Evolutionary conservation across 30 jellyfish, hydroid and myxozoan species (phyloP).

Genomic region (Phacellophora camtschatica): DNA sequence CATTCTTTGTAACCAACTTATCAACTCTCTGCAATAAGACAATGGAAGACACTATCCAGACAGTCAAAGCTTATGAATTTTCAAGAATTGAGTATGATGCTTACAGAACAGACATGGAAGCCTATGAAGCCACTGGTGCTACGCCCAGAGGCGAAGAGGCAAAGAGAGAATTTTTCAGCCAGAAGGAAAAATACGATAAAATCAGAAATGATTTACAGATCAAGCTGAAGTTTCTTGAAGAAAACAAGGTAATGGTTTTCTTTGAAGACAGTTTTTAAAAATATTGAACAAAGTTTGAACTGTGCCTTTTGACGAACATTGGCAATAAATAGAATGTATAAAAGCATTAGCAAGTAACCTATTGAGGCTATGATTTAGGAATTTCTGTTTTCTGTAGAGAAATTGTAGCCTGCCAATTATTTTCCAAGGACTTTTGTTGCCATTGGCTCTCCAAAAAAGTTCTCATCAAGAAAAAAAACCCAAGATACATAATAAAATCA

Average conservation of each 20-base stretch:
- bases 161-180: conserved; percentile 67
- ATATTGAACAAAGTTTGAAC: too few relatives aligned
- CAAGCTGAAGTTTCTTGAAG: conserved; percentile 92
- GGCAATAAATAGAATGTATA: too few relatives aligned
- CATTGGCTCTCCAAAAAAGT: too few relatives aligned
- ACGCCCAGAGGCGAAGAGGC: conserved; percentile 95
- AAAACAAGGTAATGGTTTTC: conserved; percentile 97
- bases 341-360: too few relatives aligned
- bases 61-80: conserved; percentile 84
- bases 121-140: conserved; percentile 80
- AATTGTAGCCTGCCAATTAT: too few relatives aligned
- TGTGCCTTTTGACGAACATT: too few relatives aligned
- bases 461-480: too few relatives aligned
- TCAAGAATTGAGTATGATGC: conserved; percentile 96
- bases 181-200: conserved; percentile 83
- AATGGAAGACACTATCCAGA: conserved; percentile 92
- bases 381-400: too few relatives aligned
- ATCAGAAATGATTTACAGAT: conserved; percentile 84
- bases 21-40: conserved; percentile 95
- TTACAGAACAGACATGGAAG: conserved; percentile 93
- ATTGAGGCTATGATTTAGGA: too few relatives aligned
- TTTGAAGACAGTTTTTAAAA: too few relatives aligned
- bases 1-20: conserved; percentile 82
- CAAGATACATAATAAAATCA: too few relatives aligned
- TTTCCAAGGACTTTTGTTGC: too few relatives aligned